Evolutionary conservation across 2,113 vertebrate species (phyloP), one percentile per base, ranked within the genome.

Genomic region (Erpornis zantholeuca): DNA sequence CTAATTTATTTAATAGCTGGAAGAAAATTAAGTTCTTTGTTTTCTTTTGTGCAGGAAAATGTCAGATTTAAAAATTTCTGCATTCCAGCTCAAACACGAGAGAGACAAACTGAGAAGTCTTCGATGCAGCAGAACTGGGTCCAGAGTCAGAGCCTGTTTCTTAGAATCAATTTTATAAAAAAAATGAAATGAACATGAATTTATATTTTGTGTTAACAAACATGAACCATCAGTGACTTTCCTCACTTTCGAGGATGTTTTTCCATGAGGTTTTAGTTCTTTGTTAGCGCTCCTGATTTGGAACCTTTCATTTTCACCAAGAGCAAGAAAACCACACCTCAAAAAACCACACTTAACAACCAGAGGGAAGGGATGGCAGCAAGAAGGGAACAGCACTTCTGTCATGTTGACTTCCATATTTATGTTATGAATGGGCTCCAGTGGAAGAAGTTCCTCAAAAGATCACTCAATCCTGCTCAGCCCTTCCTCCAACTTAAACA

Each of bases 291-390:
- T 49, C 6, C 11, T 72, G 33, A 49, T 44, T n/a, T 35, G 31
- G 21, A 68, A 3, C 4, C 10, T 77, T 79, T 61, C 3, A 12
- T 68, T 91, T 92, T 75, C 54, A 68, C 4, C 18, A 49, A 15
- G 19, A 63, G 21, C 6, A 49, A 57, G 31, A 71, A 75, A 85
- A 33, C 5, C 11, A 28, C 1, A 2, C 7, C 3, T 5, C 0
- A 1, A 59, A 22, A 56, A 63, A 28, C 29, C 33, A 29, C 19
- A 17, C 11, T 15, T 2, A 31, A 40, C 49, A 71, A 28, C 0
- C 1, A 21, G 16, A 45, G 9, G 13, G 44, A 50, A 40, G 53
- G 2, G 4, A 11, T n/a, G 28, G 12, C 8, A 47, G 40, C 24
- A 47, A 28, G 15, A 57, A 69, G 17, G 2, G 28, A 45, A 20